Conservation (phyloP, 2,888 invertebrate species). For the Saturnia japonica region DNA sequence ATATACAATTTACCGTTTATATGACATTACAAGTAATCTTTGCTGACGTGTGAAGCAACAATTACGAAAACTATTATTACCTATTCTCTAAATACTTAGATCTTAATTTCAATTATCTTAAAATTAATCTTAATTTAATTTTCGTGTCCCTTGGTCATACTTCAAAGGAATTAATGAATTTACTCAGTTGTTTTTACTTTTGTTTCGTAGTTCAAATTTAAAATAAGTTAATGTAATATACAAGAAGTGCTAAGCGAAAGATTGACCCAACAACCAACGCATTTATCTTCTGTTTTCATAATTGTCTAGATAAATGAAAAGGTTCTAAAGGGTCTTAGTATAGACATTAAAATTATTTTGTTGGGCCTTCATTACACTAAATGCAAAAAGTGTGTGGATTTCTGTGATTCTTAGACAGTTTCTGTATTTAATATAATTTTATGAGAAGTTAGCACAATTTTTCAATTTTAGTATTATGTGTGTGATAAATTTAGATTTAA, state of each 20-base stretch:
- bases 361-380: neutral
- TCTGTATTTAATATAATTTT: conserved; percentile 1
- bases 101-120: too few species aligned
- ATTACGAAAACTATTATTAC: too few species aligned
- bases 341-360: neutral
- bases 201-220: neutral
- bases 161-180: neutral
- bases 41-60: too few species aligned
- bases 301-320: neutral
- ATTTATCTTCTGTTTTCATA: neutral
- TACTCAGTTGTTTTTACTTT: neutral
- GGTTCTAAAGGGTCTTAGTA: too few species aligned
- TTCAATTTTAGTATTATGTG: neutral
- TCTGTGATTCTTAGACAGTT: neutral
- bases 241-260: neutral
- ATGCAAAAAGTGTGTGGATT: neutral
- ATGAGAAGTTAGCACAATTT: neutral
- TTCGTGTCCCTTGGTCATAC: too few species aligned
- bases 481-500: conserved; percentile 1
- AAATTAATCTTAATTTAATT: too few species aligned
- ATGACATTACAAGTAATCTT: too few species aligned
- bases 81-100: too few species aligned
- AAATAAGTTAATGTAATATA: neutral
- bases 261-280: neutral
- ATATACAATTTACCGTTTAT: neutral